A percentile compares a stretch with the other conserved stretches of the same genome.
phyloP scores from a whole-genome alignment of 1,140 invertebrate species.

The Trinorchestia longiramus region DNA sequence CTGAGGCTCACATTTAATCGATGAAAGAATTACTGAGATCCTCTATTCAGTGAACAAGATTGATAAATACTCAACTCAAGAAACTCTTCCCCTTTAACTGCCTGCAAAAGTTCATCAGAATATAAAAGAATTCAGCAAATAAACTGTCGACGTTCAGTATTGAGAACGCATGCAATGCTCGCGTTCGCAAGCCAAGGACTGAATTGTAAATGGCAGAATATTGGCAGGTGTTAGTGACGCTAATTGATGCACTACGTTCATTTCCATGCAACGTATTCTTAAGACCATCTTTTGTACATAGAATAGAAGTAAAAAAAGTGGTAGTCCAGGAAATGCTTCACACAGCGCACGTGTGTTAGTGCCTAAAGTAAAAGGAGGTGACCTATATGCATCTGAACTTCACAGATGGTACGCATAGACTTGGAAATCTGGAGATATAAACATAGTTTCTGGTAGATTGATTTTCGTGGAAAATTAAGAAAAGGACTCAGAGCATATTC shows the following conservation, averaged over 20 bases:
- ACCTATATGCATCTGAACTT: too few species aligned
- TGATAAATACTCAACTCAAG: background rate
- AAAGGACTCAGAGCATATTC: too few species aligned
- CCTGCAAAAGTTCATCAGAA: background rate
- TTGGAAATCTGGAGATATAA: too few species aligned
- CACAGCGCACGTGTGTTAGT: too few species aligned
- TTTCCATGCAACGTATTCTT: background rate
- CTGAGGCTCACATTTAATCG: background rate
- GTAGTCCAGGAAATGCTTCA: background rate
- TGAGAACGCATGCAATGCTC: background rate
- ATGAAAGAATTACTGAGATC: background rate
- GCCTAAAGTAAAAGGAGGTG: too few species aligned
- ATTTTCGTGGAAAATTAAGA: too few species aligned
- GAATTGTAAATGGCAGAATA: background rate
- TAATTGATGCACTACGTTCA: background rate
- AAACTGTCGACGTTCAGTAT: background rate
- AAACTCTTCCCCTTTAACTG: background rate
- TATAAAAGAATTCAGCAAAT: background rate
- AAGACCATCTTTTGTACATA: background rate
- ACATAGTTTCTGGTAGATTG: too few species aligned
- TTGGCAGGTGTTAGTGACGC: background rate
- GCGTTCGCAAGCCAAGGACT: background rate
- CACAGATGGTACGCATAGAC: too few species aligned
- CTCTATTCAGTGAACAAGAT: background rate
- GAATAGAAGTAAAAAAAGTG: background rate